Conservation (phyloP, 2,113 vertebrate genomes). For the Lophius piscatorius region DNA sequence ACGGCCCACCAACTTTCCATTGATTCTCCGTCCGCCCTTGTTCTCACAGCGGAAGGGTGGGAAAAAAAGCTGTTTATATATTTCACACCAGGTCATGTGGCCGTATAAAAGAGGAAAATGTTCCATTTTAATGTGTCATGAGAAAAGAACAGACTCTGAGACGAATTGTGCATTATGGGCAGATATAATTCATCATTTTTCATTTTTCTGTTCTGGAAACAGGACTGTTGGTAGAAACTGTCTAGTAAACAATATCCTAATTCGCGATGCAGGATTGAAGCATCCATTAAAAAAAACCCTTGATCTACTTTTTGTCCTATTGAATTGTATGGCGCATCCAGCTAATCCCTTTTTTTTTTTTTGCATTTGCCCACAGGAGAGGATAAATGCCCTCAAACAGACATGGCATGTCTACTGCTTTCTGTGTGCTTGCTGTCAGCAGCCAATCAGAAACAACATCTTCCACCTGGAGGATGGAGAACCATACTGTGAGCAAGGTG, state of each 20-base stretch:
- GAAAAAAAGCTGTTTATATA: slow-evolving; percentile 57
- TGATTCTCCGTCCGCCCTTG: slow-evolving; percentile 46
- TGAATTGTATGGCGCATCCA: neutral
- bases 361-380: slow-evolving; percentile 83
- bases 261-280: no score
- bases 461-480: slow-evolving; percentile 98
- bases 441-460: slow-evolving; percentile 94
- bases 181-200: no score
- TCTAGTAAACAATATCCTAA: no score
- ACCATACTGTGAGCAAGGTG: slow-evolving; percentile 96
- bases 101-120: neutral
- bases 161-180: no score
- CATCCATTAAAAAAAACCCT: no score
- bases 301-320: no score
- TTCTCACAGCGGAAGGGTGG: slow-evolving; percentile 66
- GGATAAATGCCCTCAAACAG: slow-evolving; percentile 98
- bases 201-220: no score
- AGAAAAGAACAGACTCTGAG: slow-evolving; percentile 6
- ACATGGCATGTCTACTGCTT: slow-evolving; percentile 97
- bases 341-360: slow-evolving; percentile 17
- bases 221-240: no score
- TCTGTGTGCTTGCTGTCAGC: slow-evolving; percentile 91
- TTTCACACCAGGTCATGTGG: slow-evolving; percentile 65
- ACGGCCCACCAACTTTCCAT: slow-evolving; percentile 47
- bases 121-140: slow-evolving; percentile 13